Evolutionary conservation across 2,113 vertebrate species (phyloP), one percentile per base, ranked within the genome.

Genomic region (Bubo scandiacus): DNA sequence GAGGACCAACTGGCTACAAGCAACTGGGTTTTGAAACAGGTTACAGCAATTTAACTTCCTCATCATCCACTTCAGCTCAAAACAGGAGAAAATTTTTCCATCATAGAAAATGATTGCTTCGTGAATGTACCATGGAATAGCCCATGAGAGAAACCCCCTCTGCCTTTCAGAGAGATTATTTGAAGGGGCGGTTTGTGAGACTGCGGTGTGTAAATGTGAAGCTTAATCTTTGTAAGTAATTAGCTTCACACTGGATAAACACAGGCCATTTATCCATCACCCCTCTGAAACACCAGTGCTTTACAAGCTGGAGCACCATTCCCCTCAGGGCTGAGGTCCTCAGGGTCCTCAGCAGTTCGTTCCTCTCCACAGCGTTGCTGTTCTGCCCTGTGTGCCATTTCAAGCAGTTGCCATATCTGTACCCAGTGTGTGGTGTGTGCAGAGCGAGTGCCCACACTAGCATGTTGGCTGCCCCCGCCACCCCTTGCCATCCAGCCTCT

Each of bases 391-490:
- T 36, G 34, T 54, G 66, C 21, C 17, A 9, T 36, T 9, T 22
- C 66, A 45, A 17, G 52, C 27, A 66, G 54, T n/a, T 23, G 47
- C 21, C 67, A 19, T 8, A 8, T 20, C 38, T 36, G 38, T 36
- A 5, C 27, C 15, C 52, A 7, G 27, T 5, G 9, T 0, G 1
- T 45, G 72, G 12, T 45, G 54, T 9, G 12, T 73, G 54, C 54
- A 34, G 0, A 55, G 45, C 1, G 6, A 71, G 51, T 9, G 13
- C 32, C 61, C 47, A 12, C 0, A 0, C 14, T 16, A 27, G 47
- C 12, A 10, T 52, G 36, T 13, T 0, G 0, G 17, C 72, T 73
- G 59, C 3, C 27, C 18, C 54, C 8, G 4, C 10, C 7, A 5
- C 20, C 47, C 32, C 27, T 4, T 16, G 54, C 22, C 84, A 58